phyloP scores from a whole-genome alignment of 2,113 vertebrate genomes.

The Carassius auratus region DNA sequence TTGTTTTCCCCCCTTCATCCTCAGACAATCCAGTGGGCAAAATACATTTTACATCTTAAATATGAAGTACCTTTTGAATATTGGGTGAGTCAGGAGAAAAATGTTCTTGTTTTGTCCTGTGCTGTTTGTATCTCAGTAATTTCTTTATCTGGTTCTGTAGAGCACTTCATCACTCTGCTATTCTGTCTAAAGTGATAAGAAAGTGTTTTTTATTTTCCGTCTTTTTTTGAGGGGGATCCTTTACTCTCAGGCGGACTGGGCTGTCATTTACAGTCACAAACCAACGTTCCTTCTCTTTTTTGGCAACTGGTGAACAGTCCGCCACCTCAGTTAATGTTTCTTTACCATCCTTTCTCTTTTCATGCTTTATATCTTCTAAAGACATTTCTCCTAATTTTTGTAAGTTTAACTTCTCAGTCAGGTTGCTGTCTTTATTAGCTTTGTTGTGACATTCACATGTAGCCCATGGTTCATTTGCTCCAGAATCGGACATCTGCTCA shows the following conservation, averaged over 20 bases:
- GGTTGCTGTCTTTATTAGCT: background rate
- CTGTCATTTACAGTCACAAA: conserved; percentile 73
- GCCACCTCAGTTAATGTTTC: conserved; percentile 9
- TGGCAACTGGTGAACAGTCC: conserved; percentile 20
- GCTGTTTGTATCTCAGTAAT: too few species aligned
- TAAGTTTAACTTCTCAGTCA: background rate
- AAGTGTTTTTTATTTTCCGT: conserved; percentile 58
- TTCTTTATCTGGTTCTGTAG: background rate
- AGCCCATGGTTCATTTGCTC: background rate
- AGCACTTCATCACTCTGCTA: background rate
- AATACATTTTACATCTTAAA: background rate
- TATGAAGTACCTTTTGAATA: background rate
- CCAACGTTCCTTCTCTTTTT: conserved; percentile 74
- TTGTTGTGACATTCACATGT: background rate
- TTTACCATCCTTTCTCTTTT: conserved; percentile 4
- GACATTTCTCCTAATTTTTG: background rate
- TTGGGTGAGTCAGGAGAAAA: conserved; percentile 18
- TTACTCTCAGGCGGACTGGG: conserved; percentile 29
- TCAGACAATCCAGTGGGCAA: background rate
- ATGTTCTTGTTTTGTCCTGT: background rate
- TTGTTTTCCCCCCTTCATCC: conserved; percentile 13
- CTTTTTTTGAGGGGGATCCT: conserved; percentile 61
- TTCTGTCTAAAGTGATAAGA: conserved; percentile 21
- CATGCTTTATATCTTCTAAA: conserved; percentile 18
- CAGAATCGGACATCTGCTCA: background rate